These are phyloP conservation scores for Callinectes sapidus DNA, from an alignment of 2,888 invertebrate species.

Conservation along the genomic window DNA sequence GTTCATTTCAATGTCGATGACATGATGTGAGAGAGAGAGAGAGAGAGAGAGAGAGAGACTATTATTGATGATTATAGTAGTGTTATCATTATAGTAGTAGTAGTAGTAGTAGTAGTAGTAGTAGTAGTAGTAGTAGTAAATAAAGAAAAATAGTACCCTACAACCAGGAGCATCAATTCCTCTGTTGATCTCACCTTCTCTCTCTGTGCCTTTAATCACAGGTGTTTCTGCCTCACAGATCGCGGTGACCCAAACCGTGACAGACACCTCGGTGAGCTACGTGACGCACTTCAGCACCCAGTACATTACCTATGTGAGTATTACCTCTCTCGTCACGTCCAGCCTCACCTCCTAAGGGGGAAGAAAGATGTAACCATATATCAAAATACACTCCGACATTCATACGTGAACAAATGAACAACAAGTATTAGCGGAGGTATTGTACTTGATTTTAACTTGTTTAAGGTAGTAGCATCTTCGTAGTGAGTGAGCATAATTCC, in stretches of 20 bases:
- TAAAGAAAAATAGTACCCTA: not conserved
- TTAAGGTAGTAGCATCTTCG: not conserved
- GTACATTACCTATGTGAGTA: constrained; percentile 58
- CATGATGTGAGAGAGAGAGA: constrained; percentile 43
- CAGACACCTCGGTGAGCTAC: constrained; percentile 61
- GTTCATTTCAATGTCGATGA: not conserved
- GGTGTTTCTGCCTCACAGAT: constrained; percentile 26
- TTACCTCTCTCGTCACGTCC: not conserved
- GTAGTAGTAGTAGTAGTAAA: not conserved
- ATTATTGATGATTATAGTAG: not conserved
- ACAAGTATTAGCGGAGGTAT: not conserved
- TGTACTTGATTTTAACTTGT: not conserved
- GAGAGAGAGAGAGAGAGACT: constrained; percentile 45
- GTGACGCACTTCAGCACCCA: constrained; percentile 55
- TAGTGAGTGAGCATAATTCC: not conserved
- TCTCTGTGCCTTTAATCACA: not conserved
- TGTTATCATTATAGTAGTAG: not conserved
- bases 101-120: not conserved
- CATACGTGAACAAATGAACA: not conserved
- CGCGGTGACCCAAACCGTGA: constrained; percentile 50
- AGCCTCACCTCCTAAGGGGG: too few species aligned
- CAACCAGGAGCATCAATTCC: not conserved
- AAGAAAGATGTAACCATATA: not conserved
- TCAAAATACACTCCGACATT: not conserved
- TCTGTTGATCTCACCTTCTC: not conserved